phyloP scores from a whole-genome alignment of 2,113 vertebrate genomes.

The Promerops cafer region DNA sequence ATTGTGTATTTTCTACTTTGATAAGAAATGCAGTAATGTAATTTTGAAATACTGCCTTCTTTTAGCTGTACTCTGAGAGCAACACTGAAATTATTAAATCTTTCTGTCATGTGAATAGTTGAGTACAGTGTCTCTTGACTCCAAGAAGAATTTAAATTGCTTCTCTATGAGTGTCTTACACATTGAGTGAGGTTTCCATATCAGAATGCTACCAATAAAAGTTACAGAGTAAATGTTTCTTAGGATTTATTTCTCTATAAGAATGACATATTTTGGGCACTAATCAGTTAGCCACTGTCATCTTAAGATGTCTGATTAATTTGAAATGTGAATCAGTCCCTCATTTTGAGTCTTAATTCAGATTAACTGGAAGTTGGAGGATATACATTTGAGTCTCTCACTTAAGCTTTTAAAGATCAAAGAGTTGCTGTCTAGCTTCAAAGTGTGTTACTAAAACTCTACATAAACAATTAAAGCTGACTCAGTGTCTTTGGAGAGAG shows the following conservation, averaged over 20 bases:
- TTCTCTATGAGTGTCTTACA: not conserved
- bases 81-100: not conserved
- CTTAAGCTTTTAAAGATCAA: constrained; percentile 39
- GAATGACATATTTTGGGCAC: not conserved
- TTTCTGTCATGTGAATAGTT: not conserved
- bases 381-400: not conserved
- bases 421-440: constrained; percentile 24
- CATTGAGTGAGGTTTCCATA: not conserved
- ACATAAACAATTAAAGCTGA: constrained; percentile 4
- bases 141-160: not conserved
- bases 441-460: constrained; percentile 7
- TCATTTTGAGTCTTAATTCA: constrained; percentile 35
- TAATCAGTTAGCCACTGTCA: constrained; percentile 13
- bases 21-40: not conserved
- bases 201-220: not conserved
- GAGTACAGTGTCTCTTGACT: not conserved
- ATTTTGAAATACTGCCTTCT: not conserved
- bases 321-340: not conserved
- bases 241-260: not conserved
- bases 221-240: not conserved
- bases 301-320: constrained; percentile 16
- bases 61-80: not conserved
- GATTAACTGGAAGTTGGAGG: constrained; percentile 16
- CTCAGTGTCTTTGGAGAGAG: not conserved
- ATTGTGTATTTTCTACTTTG: not conserved